Conservation (phyloP, 2,113 vertebrate genomes). For the Daboia siamensis region DNA sequence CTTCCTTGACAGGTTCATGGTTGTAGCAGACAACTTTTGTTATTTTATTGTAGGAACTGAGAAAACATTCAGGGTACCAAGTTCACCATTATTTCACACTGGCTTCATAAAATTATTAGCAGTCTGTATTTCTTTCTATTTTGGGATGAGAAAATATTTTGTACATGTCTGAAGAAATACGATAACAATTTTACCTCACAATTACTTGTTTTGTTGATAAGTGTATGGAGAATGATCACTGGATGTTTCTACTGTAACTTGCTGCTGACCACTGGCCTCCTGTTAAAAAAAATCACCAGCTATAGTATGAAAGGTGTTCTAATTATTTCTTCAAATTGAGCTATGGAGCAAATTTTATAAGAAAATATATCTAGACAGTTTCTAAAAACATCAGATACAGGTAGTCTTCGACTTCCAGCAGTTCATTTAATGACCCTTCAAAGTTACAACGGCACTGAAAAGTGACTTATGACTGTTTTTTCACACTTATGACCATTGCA, state of each 20-base stretch:
- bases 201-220: conserved; percentile 96
- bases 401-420: neutral
- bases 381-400: neutral
- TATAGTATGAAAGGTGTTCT: conserved; percentile 37
- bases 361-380: neutral
- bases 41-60: neutral
- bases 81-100: conserved; percentile 16
- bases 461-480: neutral
- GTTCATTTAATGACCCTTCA: neutral
- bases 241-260: conserved; percentile 86
- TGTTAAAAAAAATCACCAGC: conserved; percentile 63
- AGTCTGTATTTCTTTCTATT: neutral
- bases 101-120: conserved; percentile 1
- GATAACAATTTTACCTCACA: conserved; percentile 73
- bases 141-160: neutral
- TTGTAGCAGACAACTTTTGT: neutral
- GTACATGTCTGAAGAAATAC: conserved; percentile 32
- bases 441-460: neutral
- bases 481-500: neutral
- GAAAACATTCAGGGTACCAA: neutral
- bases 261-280: conserved; percentile 91
- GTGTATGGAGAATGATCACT: conserved; percentile 92
- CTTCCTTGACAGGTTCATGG: neutral
- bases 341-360: neutral
- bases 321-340: conserved; percentile 10